Evolutionary conservation across 2,113 vertebrate species (phyloP).

Genomic region (Sakesphorus luctuosus): DNA sequence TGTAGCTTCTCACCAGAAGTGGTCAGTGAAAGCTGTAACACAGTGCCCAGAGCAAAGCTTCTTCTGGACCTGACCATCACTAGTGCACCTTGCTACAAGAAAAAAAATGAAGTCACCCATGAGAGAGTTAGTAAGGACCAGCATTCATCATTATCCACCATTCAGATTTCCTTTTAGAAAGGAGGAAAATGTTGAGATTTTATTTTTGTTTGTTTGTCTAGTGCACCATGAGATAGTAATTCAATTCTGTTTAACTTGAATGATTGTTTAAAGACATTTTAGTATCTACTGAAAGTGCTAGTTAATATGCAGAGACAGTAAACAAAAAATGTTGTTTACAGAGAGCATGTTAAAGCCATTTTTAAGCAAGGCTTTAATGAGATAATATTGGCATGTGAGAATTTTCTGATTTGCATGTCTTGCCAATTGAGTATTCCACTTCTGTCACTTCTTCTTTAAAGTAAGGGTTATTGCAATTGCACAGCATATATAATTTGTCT

Average conservation of each 20-base stretch:
- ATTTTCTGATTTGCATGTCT: background rate
- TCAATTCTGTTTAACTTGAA: background rate
- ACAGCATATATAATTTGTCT: constrained; percentile 27
- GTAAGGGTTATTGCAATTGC: background rate
- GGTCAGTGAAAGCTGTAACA: background rate
- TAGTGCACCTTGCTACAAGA: background rate
- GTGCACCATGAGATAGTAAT: background rate
- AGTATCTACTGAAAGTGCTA: background rate
- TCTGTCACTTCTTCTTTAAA: constrained; percentile 28
- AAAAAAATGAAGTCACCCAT: background rate
- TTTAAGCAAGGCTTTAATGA: constrained; percentile 47
- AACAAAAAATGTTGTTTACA: constrained; percentile 30
- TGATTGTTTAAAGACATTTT: background rate
- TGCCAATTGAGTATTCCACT: constrained; percentile 24
- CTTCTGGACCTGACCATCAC: background rate
- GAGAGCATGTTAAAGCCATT: constrained; percentile 10
- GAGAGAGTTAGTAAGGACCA: background rate
- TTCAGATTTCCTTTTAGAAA: background rate
- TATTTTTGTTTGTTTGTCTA: background rate
- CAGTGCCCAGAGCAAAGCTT: background rate
- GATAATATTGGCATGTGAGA: background rate
- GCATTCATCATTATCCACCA: background rate
- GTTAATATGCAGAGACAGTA: background rate
- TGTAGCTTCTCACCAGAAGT: background rate
- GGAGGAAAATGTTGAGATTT: background rate